Evolutionary conservation across 2,113 vertebrate species (phyloP), one percentile per base, ranked within the genome.

Genomic region (Tapirus terrestris): DNA sequence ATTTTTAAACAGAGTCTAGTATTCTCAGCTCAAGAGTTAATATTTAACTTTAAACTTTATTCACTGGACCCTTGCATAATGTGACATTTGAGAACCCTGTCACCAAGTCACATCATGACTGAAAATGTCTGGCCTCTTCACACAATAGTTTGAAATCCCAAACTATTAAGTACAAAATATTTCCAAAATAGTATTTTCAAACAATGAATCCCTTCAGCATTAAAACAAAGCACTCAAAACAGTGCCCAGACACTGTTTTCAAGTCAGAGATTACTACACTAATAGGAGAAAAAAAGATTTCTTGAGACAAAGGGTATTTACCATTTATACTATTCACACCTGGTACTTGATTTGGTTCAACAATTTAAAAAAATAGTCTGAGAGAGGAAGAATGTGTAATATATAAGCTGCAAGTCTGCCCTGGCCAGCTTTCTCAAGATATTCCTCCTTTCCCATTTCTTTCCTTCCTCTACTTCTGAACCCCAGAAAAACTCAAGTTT

Each of bases 11-110:
- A 84, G 10, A 86, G n/a, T 45, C 31, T 43, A 72, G 45, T 67
- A 86, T 82, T 94, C 75, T 65, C 70, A 92, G 48, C 45, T 68
- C 18, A 56, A 95, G 25, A 96, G 76, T 92, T 89, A 97, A 89
- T 58, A 96, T 82, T 89, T 95, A 96, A 95, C 75, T 88, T 97
- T 86, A 72, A 88, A 76, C 33, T 89, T 89, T 51, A 96, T 48
- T 95, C 75, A 89, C 27, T 72, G 76, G 27, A 93, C 31, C 51
- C 31, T 63, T 89, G 51, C 14, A 77, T 58, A 95, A 95, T 75
- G 25, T 60, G 58, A 27, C 75, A 75, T 65, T 87, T 97, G 53
- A 93, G 81, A 94, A 95, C 25, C 5, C 29, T 45, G 90, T 89
- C 25, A 65, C n/a, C 39, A 51, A 87, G 58, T 82, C 45, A 53